Percentiles rank a stretch among this genome's conserved stretches.
Conservation (phyloP, 2,888 invertebrate species). For the Beris chalybata region DNA sequence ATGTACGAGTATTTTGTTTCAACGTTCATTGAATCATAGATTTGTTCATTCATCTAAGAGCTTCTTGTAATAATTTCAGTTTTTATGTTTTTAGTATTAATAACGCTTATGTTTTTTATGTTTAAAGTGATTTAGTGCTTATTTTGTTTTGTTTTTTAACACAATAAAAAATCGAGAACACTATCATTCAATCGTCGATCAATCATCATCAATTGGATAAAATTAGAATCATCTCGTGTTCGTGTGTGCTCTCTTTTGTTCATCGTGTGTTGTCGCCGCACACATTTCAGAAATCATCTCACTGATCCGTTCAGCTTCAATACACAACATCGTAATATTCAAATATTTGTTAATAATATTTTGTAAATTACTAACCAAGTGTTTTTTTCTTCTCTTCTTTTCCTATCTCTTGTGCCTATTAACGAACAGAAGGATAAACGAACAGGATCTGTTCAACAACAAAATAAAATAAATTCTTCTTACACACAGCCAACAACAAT, state of each 20-base stretch:
- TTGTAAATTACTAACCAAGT: constrained; percentile 16
- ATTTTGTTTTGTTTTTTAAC: too few species aligned
- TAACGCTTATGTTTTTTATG: background rate
- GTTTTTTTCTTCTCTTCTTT: constrained; percentile 17
- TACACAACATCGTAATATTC: too few species aligned
- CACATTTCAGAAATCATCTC: constrained; percentile 3
- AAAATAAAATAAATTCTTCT: constrained; percentile 30
- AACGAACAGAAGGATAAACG: constrained; percentile 22
- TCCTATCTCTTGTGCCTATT: constrained; percentile 19
- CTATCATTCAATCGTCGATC: constrained; percentile 5
- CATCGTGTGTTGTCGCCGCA: background rate
- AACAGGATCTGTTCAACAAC: constrained; percentile 25
- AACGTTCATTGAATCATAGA: too few species aligned
- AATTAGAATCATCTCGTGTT: background rate
- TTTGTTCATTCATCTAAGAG: too few species aligned
- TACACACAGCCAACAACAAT: constrained; percentile 22
- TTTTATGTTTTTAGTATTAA: constrained; percentile 3
- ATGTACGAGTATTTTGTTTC: too few species aligned
- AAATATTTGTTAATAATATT: constrained; percentile 5
- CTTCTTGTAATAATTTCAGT: background rate
- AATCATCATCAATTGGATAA: constrained; percentile 3
- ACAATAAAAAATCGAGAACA: constrained; percentile 16
- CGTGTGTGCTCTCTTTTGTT: background rate
- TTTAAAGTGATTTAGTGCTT: background rate
- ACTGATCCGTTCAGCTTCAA: background rate